Evolutionary conservation across 1,140 invertebrate species (phyloP), one percentile per base, ranked within the genome.

Genomic region (Campoletis sonorensis): DNA sequence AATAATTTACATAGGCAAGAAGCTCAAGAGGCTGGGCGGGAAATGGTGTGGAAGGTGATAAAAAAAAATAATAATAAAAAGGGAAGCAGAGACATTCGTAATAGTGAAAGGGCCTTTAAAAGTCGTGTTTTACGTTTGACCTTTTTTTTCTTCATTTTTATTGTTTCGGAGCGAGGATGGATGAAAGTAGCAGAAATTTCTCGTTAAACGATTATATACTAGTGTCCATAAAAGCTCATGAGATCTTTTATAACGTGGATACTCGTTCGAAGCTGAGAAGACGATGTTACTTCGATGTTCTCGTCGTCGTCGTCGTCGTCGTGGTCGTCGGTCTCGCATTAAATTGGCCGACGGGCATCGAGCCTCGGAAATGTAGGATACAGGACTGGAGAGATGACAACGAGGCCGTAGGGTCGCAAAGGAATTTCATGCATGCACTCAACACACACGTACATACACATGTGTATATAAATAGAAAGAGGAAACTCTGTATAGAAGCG

Each of bases 381-480:
- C 23, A 54, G 45, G 18, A n/a, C 49, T 40, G n/a, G 15, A 21
- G 4, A 72, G 13, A 33, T 1, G 37, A n/a, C 33, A 40, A 11
- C 61, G 61, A 64, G 61, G 61, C 23, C 23, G 10, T 54, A 82
- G 54, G 51, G 79, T 73, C 70, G 58, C 80, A 79, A 84, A 79
- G 71, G 64, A 83, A 84, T 84, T 84, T 82, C 83, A 82, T 72
- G 83, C 64, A 54, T 68, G 54, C 45, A 82, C 81, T 83, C 54
- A 67, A 77, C 61, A 26, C 33, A 33, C 15, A 64, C 1, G 51
- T 13, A 45, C 8, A 45, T 8, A 13, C 40, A 45, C 40, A 45
- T 13, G 40, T 61, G 72, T 61, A 68, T 79, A 81, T 13, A 79
- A 84, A 79, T 37, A 2, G 11, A 40, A 33, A 40, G 21, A 71